Percentiles rank a stretch among this genome's conserved stretches.
phyloP scores from a whole-genome alignment of 2,888 invertebrate species.

The Nysson spinosus region DNA sequence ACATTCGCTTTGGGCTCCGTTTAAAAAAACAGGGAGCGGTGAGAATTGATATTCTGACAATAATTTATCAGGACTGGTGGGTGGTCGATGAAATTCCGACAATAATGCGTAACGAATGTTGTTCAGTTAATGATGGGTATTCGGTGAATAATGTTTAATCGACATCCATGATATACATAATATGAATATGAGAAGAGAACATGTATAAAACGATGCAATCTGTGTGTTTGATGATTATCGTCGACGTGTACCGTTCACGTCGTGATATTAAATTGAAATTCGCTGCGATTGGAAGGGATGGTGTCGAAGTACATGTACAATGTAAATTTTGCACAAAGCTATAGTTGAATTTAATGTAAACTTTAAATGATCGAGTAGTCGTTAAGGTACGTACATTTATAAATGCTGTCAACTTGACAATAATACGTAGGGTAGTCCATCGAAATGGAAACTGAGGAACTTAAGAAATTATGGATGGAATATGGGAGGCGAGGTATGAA shows the following conservation, averaged over 20 bases:
- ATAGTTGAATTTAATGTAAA: conserved; percentile 66
- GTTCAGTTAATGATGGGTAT: no score
- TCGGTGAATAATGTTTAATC: no score
- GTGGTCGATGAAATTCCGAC: conserved; percentile 38
- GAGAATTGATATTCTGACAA: conserved; percentile 45
- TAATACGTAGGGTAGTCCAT: conserved; percentile 69
- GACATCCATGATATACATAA: no score
- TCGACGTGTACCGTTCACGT: no score
- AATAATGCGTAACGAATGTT: conserved; percentile 37
- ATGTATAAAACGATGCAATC: no score
- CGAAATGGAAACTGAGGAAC: conserved; percentile 36
- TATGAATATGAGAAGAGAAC: background rate
- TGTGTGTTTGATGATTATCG: no score
- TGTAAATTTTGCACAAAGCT: conserved; percentile 76
- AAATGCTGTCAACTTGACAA: conserved; percentile 77
- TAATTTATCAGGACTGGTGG: conserved; percentile 34
- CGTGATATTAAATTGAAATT: no score
- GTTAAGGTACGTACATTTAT: conserved; percentile 58
- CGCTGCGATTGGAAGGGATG: conserved; percentile 7
- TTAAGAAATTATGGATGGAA: conserved; percentile 12
- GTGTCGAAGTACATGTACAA: conserved; percentile 58
- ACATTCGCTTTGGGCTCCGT: no score
- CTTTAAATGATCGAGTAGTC: conserved; percentile 52
- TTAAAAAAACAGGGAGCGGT: conserved; percentile 22
- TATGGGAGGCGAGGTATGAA: conserved; percentile 48